Evolutionary conservation across 2,888 invertebrate species (phyloP), one percentile per base, ranked within the genome.

Genomic region (Agrochola macilenta): DNA sequence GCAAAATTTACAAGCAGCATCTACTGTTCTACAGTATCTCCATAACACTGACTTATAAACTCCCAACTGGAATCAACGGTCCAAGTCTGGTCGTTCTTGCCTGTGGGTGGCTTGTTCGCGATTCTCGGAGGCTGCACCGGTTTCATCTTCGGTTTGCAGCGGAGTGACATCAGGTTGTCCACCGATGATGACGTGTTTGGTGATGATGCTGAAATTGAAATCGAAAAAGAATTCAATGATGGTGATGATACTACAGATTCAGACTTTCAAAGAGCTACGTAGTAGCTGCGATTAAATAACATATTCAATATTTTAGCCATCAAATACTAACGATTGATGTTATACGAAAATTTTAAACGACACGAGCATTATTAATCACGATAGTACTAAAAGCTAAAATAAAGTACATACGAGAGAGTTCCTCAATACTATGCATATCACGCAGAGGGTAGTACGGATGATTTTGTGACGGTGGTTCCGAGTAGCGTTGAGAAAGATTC

Each of bases 31-130:
- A 88, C 89, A 84, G 82, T 87, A 88, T 89, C 86, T 89, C 81
- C 70, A 81, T 84, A 78, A 91, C 91, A 96, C 97, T 97, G 97
- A 97, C 98, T 98, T 95, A 98, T 98, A 93, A 98, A 99, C 94
- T 98, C 98, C 99, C 99, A 99, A 94, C 98, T 98, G 90, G 98
- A 98, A 95, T 99, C 99, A 80, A 99, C 97, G 85, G 98, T 98
- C 98, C 99, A 99, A 80, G 98, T 88, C 80, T 88, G 93, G 91
- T 97, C 97, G 89, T 97, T 97, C 93, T 97, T 97, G 93, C 95
- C 95, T 89, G 93, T 91, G 73, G 96, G 94, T 79, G 95, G 95
- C 91, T 96, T 96, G 87, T 91, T 93, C 72, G 91, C 89, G 87
- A 98, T 97, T 86, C 97, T 97, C 0, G 98, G 98, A 2, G 98